Evolutionary conservation across 2,113 vertebrate species (phyloP).

Genomic region (Puffinus mauretanicus): DNA sequence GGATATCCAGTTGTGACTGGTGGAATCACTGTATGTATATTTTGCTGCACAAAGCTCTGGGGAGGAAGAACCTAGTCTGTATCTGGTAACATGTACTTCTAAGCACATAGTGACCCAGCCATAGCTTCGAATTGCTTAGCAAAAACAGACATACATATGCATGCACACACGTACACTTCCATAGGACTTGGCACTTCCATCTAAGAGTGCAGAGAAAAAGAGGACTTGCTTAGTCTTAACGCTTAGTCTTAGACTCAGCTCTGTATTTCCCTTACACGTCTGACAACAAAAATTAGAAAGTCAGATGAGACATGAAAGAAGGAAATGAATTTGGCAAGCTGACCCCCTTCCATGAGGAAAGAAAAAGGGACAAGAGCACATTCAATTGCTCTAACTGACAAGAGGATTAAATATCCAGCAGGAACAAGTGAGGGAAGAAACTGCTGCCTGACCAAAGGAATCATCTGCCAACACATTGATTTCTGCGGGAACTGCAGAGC

Average conservation of each 20-base stretch:
- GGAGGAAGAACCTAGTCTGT: neutral
- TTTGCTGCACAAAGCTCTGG: neutral
- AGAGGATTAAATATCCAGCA: neutral
- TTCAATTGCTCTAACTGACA: neutral
- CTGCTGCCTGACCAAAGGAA: neutral
- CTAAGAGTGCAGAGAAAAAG: neutral
- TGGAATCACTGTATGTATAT: neutral
- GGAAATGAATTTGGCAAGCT: neutral
- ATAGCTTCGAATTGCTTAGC: neutral
- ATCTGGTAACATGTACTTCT: neutral
- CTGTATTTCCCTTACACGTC: neutral
- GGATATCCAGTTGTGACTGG: neutral
- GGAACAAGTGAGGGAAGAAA: neutral
- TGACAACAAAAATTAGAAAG: neutral
- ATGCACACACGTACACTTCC: accelerated
- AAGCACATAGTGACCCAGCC: neutral
- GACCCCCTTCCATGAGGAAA: neutral
- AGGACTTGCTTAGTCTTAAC: neutral
- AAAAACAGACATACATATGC: neutral
- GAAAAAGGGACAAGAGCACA: neutral
- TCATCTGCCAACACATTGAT: neutral
- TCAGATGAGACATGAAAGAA: neutral
- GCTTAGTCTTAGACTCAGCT: neutral
- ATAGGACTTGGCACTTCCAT: neutral
- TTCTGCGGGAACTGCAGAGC: neutral